A percentile compares a stretch with the other conserved stretches of the same genome.
Evolutionary conservation across 2,888 invertebrate genomes (phyloP).

Genomic region (Cheilosia vulpina): DNA sequence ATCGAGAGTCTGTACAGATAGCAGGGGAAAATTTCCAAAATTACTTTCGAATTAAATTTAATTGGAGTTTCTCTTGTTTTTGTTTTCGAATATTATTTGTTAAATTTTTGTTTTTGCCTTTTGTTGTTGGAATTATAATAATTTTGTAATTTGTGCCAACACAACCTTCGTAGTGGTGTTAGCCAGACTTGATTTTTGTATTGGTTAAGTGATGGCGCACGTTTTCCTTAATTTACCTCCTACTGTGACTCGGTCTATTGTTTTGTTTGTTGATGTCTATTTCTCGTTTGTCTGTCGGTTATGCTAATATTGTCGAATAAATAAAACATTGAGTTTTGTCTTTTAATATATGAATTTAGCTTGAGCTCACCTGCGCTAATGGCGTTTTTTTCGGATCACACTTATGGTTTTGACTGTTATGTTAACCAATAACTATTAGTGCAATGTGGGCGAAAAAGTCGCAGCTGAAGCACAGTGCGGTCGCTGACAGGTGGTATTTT

Average conservation of each 20-base stretch:
- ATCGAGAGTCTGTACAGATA: neutral
- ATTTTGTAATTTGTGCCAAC: constrained; percentile 55
- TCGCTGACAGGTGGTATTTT: no score
- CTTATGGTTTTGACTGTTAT: constrained; percentile 27
- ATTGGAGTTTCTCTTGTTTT: constrained; percentile 61
- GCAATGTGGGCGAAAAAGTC: neutral
- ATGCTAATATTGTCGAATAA: constrained; percentile 56
- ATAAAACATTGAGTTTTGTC: constrained; percentile 30
- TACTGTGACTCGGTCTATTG: constrained; percentile 1
- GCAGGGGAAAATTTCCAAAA: constrained; percentile 61
- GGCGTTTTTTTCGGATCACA: constrained; percentile 27
- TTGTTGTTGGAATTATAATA: constrained; percentile 57
- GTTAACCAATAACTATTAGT: constrained; percentile 21
- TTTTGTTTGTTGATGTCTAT: constrained; percentile 22
- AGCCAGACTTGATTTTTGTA: neutral
- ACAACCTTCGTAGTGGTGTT: constrained; percentile 3
- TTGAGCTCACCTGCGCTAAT: constrained; percentile 45
- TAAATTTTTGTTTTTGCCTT: constrained; percentile 17
- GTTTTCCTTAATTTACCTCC: constrained; percentile 35
- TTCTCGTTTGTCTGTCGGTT: constrained; percentile 38
- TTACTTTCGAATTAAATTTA: constrained; percentile 75
- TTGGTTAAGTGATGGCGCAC: constrained; percentile 34
- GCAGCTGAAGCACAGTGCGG: no score
- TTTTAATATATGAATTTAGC: constrained; percentile 21
- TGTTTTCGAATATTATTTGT: constrained; percentile 29